phyloP scores from a whole-genome alignment of 2,888 invertebrate genomes.

The Pterobdella sp. region DNA sequence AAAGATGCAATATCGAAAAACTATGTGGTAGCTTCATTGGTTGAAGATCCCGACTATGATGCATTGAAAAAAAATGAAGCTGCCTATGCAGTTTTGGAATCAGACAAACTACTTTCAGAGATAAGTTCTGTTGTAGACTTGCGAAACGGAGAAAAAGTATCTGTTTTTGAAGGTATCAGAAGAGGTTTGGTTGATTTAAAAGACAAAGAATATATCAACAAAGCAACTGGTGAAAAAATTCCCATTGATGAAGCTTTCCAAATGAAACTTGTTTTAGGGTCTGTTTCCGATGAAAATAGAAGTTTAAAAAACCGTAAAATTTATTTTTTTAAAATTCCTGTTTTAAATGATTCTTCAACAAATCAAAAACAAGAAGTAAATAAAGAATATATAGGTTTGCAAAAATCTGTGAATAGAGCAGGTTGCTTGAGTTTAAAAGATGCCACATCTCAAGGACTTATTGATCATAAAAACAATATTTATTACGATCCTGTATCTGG shows the following conservation, averaged over 20 bases:
- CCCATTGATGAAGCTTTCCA: constrained; percentile 63
- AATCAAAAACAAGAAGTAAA: not conserved
- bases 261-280: not conserved
- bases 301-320: not conserved
- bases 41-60: constrained; percentile 38
- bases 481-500: constrained; percentile 30
- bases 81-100: constrained; percentile 38
- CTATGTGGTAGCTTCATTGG: constrained; percentile 35
- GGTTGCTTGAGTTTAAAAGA: constrained; percentile 54
- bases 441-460: constrained; percentile 58
- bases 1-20: constrained; percentile 36
- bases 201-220: constrained; percentile 52
- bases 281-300: not conserved
- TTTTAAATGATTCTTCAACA: not conserved
- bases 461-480: constrained; percentile 56
- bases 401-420: not conserved
- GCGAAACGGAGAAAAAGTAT: constrained; percentile 65
- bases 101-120: constrained; percentile 32
- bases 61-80: constrained; percentile 41
- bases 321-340: not conserved
- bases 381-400: not conserved
- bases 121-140: constrained; percentile 57
- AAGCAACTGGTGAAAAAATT: constrained; percentile 52
- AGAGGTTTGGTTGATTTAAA: constrained; percentile 71
- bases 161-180: constrained; percentile 84